phyloP scores from a whole-genome alignment of 2,888 invertebrate species.

The Cistogaster globosa region DNA sequence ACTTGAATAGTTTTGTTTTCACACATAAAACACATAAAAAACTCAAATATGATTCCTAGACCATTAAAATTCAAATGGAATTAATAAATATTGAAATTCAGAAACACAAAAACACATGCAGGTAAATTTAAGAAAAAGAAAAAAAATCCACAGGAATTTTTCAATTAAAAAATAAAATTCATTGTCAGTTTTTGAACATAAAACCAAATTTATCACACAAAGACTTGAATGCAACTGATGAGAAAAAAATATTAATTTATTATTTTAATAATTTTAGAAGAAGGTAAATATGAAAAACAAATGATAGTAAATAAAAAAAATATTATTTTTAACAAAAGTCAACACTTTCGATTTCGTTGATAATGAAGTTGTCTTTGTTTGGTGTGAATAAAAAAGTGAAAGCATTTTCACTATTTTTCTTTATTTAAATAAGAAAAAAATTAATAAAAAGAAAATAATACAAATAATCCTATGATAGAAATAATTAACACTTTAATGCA shows the following conservation, averaged over 20 bases:
- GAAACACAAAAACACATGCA: neutral
- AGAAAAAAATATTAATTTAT: conserved; percentile 37
- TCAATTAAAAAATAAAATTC: conserved; percentile 27
- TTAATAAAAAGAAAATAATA: neutral
- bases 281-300: conserved; percentile 8
- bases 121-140: neutral
- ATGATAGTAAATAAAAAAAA: conserved; percentile 22
- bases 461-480: neutral
- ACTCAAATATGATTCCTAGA: conserved; percentile 30
- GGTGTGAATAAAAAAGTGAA: conserved; percentile 77
- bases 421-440: conserved; percentile 19
- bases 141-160: conserved; percentile 27
- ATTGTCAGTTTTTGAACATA: conserved; percentile 57
- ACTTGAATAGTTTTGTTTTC: conserved; percentile 16
- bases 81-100: conserved; percentile 43
- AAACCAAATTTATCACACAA: neutral
- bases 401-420: conserved; percentile 79
- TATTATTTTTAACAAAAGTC: conserved; percentile 37
- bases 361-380: conserved; percentile 10
- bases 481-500: neutral
- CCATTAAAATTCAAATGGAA: conserved; percentile 42
- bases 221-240: conserved; percentile 12
- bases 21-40: conserved; percentile 36
- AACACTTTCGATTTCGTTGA: conserved; percentile 68
- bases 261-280: conserved; percentile 18